These are phyloP conservation scores for Pipa parva DNA, from an alignment of 2,113 vertebrate genomes.

Conservation along the genomic window DNA sequence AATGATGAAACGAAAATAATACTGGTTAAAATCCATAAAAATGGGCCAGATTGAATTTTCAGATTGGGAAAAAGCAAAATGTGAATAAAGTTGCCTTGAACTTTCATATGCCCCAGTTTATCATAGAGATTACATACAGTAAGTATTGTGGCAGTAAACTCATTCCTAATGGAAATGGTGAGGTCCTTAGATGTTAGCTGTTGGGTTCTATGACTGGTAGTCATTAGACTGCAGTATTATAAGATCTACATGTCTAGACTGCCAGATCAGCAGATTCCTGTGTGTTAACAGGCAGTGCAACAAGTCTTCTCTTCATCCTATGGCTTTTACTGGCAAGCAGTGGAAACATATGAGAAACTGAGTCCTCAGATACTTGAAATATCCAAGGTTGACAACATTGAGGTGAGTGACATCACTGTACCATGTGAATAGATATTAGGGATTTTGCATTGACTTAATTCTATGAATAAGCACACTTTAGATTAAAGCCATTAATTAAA, in stretches of 20 bases:
- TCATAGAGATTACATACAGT: too few relatives aligned
- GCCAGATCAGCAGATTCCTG: neutral
- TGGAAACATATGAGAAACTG: conserved; percentile 55
- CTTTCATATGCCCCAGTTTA: too few relatives aligned
- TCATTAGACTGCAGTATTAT: too few relatives aligned
- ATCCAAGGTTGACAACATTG: conserved; percentile 46
- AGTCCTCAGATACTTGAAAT: conserved; percentile 44
- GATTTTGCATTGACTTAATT: too few relatives aligned
- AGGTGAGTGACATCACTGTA: conserved; percentile 52
- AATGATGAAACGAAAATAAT: too few relatives aligned
- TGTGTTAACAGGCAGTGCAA: conserved; percentile 55
- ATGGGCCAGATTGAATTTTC: too few relatives aligned
- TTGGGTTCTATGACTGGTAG: neutral
- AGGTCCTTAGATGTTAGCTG: neutral
- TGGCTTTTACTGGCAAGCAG: conserved; percentile 69
- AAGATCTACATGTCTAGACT: neutral
- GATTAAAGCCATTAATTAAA: neutral
- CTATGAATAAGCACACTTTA: neutral
- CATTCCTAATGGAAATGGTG: neutral
- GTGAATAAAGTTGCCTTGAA: too few relatives aligned
- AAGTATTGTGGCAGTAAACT: neutral
- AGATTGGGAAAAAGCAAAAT: too few relatives aligned
- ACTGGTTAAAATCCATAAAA: too few relatives aligned
- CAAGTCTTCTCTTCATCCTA: conserved; percentile 52
- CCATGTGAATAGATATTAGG: neutral